Evolutionary conservation across 2,888 invertebrate genomes (phyloP).

Genomic region (Pelosia muscerda): DNA sequence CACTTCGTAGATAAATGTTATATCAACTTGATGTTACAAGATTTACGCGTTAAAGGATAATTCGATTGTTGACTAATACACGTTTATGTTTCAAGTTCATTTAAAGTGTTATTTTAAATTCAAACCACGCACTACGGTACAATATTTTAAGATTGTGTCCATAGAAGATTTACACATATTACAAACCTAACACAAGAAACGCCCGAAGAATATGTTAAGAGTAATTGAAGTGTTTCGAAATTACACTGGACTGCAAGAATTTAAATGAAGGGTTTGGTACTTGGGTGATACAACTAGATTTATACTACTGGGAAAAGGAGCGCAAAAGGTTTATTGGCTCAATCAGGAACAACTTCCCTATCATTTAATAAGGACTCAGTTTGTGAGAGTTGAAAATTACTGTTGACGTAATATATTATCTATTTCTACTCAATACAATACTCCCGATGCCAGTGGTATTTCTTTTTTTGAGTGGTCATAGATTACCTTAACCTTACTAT

Average conservation of each 20-base stretch:
- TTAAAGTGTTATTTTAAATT: neutral
- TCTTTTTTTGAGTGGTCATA: no score
- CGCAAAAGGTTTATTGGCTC: no score
- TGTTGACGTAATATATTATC: no score
- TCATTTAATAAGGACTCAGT: no score
- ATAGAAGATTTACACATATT: neutral
- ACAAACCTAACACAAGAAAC: neutral
- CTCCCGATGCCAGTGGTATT: no score
- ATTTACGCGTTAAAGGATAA: neutral
- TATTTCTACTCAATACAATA: no score
- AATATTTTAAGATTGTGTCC: constrained; percentile 4
- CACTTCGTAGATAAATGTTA: neutral
- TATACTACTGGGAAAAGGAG: no score
- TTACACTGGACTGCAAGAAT: neutral
- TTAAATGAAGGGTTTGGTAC: neutral
- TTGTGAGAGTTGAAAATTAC: no score
- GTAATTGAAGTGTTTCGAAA: neutral
- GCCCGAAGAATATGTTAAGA: neutral
- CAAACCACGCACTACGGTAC: neutral
- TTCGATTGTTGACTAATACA: neutral
- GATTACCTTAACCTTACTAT: no score
- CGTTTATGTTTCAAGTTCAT: constrained; percentile 4
- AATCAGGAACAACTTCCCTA: no score
- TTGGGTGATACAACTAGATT: no score
- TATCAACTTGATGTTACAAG: neutral